Base-by-base conservation (phyloP, 1,140 invertebrate species). In the Pararge aegeria region DNA sequence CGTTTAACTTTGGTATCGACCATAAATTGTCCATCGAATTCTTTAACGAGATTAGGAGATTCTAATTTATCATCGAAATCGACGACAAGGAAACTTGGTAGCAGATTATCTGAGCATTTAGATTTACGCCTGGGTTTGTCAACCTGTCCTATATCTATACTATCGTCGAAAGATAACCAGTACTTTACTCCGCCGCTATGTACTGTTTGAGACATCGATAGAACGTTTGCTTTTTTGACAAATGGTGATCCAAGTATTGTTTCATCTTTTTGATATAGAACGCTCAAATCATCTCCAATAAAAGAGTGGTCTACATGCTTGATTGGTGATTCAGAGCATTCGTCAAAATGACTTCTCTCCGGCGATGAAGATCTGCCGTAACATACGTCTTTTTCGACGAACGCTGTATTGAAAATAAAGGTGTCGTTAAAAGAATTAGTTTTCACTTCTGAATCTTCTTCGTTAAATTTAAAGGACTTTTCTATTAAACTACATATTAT, bases 101-200 rank as follows among this genome's bases (percentile, higher is more conserved):
- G 18, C 2, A 70, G 68, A 13, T 76, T 67, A 12, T 82, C 73
- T 0, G 60, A 55, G 21, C 57, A 61, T 55, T 55, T 71, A 13
- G 40, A 53, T 46, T 51, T 54, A 5, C 21, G 48, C 37, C 62
- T 19, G 18, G 5, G 15, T 50, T 53, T 56, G 1, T 68, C 44
- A 19, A 42, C 40, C 0, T 61, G 42, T 9, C 59, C 62, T 1
- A 51, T 9, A 6, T 49, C 21, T 0, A 75, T 1, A 52, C 67
- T 64, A 9, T 90, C 78, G 30, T 89, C 85, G 46, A 90, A 90
- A 0, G 87, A 88, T 0, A 90, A n/a, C 89, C 89, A 90, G 53
- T 89, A 90, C 62, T 89, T 90, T 0, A 90, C 64, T 7, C 89
- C 89, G 0, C 86, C 86, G 0, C 62, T 78, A 15, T 85, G 70